These are phyloP conservation scores for Schizopygopsis pylzovi DNA, from an alignment of 2,797 vertebrate genomes.

Conservation along the genomic window DNA sequence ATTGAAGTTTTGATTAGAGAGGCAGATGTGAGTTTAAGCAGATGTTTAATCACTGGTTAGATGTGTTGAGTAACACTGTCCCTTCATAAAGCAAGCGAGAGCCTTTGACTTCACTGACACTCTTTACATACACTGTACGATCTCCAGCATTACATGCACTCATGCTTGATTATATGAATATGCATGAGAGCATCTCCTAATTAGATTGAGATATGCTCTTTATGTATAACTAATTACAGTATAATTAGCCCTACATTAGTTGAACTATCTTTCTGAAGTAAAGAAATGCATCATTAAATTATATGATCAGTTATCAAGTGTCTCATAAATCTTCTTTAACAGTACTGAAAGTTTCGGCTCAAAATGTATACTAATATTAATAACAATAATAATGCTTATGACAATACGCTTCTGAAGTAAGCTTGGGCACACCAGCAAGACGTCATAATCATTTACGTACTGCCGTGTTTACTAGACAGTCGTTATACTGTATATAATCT, in stretches of 20 bases:
- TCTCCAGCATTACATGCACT: constrained; percentile 40
- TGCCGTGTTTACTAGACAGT: not conserved
- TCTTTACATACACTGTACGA: not conserved
- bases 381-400: not conserved
- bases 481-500: not conserved
- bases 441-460: not conserved
- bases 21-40: not conserved
- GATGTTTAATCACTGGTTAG: not conserved
- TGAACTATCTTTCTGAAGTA: constrained; percentile 32
- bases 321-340: constrained; percentile 7
- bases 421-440: not conserved
- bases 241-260: constrained; percentile 42
- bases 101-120: not conserved
- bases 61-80: not conserved
- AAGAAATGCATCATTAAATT: constrained; percentile 34
- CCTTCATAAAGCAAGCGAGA: not conserved
- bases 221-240: constrained; percentile 49
- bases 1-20: not conserved
- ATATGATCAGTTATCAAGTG: constrained; percentile 37
- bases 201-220: constrained; percentile 55
- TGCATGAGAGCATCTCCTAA: constrained; percentile 51
- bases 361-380: not conserved
- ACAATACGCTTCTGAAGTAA: not conserved
- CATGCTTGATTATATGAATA: constrained; percentile 56
- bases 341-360: constrained; percentile 4